Evolutionary conservation across 2,797 vertebrate species (phyloP), one percentile per base, ranked within the genome.

Genomic region (Percopsis omiscomaycus): DNA sequence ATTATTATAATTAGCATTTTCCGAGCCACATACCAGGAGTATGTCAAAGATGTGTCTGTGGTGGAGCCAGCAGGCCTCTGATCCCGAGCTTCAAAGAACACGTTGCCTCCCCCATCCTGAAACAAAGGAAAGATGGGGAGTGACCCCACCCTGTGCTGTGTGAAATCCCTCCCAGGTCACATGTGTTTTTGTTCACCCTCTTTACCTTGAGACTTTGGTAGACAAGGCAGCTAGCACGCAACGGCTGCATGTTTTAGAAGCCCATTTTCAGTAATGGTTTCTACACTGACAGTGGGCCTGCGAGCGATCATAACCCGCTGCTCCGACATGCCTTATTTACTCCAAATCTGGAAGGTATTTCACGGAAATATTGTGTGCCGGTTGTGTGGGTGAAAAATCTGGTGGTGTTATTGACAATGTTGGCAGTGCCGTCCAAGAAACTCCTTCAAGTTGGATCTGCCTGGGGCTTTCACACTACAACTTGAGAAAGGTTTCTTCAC

Each of bases 81-180:
- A 79, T 78, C 80, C 28, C 79, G 4, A 44, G 64, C 85, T 86
- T 88, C 83, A 90, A 87, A 85, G 83, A 79, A 63, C 16, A 16
- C 15, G 22, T 42, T 55, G 15, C 53, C 54, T 44, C 57, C 60
- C 60, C 54, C 75, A 79, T 71, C 52, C 77, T 54, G 72, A 84
- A 85, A 86, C 77, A 84, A 74, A 88, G 78, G 68, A 75, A 75
- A 22, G 77, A 88, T 29, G 77, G 77, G 83, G 74, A 66, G 42
- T 86, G 87, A 88, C 85, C 86, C 78, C 82, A 83, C 84, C 86
- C 27, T 50, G 77, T 61, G 73, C 67, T 61, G 89, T 87, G 88
- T 88, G 84, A 91, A 89, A 92, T 89, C 84, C 78, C 83, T 82
- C 75, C 71, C 79, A 77, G 89, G 88, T 88, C 87, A 89, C 90